Conservation (phyloP, 2,888 invertebrate species). For the Torymus auratus region DNA sequence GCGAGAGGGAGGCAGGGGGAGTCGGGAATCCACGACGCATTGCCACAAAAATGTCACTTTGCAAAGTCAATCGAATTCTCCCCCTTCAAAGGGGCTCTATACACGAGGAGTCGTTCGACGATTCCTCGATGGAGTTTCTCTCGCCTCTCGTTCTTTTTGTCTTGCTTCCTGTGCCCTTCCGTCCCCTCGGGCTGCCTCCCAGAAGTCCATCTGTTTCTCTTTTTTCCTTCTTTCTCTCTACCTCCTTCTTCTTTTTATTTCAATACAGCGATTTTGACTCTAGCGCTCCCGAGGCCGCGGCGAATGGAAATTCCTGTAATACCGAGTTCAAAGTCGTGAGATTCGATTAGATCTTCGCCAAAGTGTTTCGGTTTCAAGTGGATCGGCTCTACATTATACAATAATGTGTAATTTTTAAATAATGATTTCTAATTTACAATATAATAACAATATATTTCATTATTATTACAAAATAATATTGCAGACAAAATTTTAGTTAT, state of each 20-base stretch:
- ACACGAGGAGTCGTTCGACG: not conserved
- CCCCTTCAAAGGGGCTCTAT: slow-evolving; percentile 26
- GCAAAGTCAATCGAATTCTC: slow-evolving; percentile 51
- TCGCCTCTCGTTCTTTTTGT: not conserved
- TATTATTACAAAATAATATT: too few species aligned
- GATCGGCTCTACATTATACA: not conserved
- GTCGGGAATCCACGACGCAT: slow-evolving; percentile 60
- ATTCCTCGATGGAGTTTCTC: slow-evolving; percentile 19
- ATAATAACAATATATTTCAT: too few species aligned
- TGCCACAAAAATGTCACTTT: slow-evolving; percentile 55
- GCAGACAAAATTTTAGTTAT: too few species aligned
- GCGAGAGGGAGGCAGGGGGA: slow-evolving; percentile 32
- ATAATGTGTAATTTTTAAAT: not conserved
- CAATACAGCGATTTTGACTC: slow-evolving; percentile 14
- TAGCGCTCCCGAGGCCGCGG: not conserved
- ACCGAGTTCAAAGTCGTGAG: not conserved
- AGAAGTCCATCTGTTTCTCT: not conserved
- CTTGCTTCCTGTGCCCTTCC: not conserved
- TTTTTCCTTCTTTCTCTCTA: not conserved
- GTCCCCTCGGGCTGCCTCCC: not conserved
- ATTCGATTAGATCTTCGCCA: not conserved
- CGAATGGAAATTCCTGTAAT: not conserved
- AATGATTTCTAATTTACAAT: not conserved
- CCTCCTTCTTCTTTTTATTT: slow-evolving; percentile 4
- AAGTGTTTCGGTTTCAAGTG: not conserved